phyloP scores from a whole-genome alignment of 2,113 vertebrate genomes.

The Perognathus longimembris region DNA sequence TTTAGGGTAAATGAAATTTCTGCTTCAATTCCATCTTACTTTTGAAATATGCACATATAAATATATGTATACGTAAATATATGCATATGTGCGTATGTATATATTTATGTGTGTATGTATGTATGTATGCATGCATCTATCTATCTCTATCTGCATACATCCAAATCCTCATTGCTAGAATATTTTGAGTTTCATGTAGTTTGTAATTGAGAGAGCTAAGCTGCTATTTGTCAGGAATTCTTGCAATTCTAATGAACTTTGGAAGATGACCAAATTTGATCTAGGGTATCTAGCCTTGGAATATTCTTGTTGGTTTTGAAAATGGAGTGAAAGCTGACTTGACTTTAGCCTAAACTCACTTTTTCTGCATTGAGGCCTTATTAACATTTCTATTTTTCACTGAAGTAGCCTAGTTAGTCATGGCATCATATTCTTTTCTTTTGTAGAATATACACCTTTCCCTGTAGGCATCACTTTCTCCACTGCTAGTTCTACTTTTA shows the following conservation, averaged over 20 bases:
- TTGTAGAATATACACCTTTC: background rate
- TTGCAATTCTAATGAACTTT: background rate
- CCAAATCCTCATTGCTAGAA: background rate
- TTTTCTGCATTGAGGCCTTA: background rate
- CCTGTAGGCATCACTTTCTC: background rate
- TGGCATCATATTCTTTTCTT: background rate
- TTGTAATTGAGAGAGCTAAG: background rate
- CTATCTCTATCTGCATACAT: no score
- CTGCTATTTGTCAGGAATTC: background rate
- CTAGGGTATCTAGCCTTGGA: background rate
- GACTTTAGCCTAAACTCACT: background rate
- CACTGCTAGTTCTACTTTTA: background rate
- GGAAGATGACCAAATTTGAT: background rate
- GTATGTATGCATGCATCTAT: no score
- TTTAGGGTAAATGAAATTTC: background rate
- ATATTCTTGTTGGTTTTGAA: constrained; percentile 29
- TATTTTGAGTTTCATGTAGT: background rate
- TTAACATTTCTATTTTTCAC: background rate
- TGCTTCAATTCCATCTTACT: background rate
- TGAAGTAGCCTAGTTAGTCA: background rate
- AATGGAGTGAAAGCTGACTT: constrained; percentile 28
- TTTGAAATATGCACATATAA: background rate
- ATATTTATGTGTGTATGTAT: no score
- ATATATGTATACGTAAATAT: no score
- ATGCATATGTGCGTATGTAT: no score